Percentiles rank a stretch among this genome's conserved stretches.
phyloP scores from a whole-genome alignment of 2,797 vertebrate genomes.

The Rhabdomys pumilio region DNA sequence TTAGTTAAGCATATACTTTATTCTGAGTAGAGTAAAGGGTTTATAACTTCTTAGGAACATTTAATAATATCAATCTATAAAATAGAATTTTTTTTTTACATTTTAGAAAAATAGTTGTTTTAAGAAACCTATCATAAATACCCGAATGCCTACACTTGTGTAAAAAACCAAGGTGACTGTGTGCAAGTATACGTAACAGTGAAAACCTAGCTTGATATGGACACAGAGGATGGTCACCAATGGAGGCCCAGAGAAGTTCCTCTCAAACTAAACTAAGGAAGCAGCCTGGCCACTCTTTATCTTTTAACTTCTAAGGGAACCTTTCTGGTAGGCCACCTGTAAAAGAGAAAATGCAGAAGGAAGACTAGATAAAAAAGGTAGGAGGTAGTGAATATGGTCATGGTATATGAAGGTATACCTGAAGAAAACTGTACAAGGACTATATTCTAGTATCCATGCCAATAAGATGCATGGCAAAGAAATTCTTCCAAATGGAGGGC shows the following conservation, averaged over 20 bases:
- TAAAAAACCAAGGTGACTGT: not conserved
- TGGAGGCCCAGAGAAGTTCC: not conserved
- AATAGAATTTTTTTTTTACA: not conserved
- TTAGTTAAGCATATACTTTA: slow-evolving; percentile 43
- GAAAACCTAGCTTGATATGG: not conserved
- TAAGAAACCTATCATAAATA: not conserved
- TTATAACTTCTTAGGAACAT: not conserved
- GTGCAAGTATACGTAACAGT: not conserved
- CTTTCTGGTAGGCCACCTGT: not conserved
- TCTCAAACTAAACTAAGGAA: not conserved
- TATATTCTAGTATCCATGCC: not conserved
- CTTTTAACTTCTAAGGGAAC: not conserved
- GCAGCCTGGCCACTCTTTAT: too few species aligned
- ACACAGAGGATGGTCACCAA: not conserved
- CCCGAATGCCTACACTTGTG: not conserved
- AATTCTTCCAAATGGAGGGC: slow-evolving; percentile 47
- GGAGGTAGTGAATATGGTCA: not conserved
- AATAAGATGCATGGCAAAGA: not conserved
- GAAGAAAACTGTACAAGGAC: not conserved
- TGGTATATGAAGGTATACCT: not conserved
- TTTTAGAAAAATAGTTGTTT: slow-evolving; percentile 49
- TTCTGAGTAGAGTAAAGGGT: not conserved
- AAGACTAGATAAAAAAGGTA: not conserved
- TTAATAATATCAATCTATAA: not conserved
- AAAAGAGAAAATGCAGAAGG: not conserved